Conservation (phyloP, 1,140 invertebrate species). For the Diplogasteroides magnus region DNA sequence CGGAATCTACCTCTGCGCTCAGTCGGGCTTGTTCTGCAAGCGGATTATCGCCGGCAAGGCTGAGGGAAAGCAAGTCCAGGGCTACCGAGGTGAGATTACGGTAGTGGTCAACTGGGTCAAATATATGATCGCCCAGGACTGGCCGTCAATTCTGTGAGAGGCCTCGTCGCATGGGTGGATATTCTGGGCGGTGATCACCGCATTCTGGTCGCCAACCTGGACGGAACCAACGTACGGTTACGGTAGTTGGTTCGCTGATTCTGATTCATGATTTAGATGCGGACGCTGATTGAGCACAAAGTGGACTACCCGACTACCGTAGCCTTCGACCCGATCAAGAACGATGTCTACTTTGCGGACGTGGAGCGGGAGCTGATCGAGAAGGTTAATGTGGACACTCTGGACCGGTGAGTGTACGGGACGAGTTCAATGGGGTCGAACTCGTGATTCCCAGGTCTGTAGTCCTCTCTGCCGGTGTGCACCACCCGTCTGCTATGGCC, state of each 20-base stretch:
- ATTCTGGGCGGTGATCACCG: neutral
- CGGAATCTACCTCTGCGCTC: slow-evolving; percentile 18
- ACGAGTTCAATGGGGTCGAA: neutral
- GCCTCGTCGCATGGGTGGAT: slow-evolving; percentile 20
- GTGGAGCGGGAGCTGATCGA: slow-evolving; percentile 15
- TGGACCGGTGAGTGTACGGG: neutral
- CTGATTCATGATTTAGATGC: slow-evolving; percentile 10
- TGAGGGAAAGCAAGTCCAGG: neutral
- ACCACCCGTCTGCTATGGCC: slow-evolving; percentile 23
- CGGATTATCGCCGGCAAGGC: slow-evolving; percentile 15
- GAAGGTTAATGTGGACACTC: slow-evolving; percentile 15
- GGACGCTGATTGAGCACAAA: slow-evolving; percentile 27
- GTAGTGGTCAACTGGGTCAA: neutral
- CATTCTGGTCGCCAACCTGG: slow-evolving; percentile 22
- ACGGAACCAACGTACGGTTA: slow-evolving; percentile 20
- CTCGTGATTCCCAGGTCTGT: neutral
- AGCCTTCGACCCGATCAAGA: slow-evolving; percentile 18
- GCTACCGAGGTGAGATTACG: slow-evolving; percentile 17
- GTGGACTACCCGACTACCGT: slow-evolving; percentile 11
- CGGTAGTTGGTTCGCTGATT: neutral
- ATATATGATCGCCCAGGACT: neutral
- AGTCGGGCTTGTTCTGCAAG: slow-evolving; percentile 17
- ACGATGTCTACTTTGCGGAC: slow-evolving; percentile 25
- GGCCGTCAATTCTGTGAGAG: slow-evolving; percentile 15
- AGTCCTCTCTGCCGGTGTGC: slow-evolving; percentile 15